phyloP scores from a whole-genome alignment of 2,113 vertebrate species.

The Phylloscopus whistleri region DNA sequence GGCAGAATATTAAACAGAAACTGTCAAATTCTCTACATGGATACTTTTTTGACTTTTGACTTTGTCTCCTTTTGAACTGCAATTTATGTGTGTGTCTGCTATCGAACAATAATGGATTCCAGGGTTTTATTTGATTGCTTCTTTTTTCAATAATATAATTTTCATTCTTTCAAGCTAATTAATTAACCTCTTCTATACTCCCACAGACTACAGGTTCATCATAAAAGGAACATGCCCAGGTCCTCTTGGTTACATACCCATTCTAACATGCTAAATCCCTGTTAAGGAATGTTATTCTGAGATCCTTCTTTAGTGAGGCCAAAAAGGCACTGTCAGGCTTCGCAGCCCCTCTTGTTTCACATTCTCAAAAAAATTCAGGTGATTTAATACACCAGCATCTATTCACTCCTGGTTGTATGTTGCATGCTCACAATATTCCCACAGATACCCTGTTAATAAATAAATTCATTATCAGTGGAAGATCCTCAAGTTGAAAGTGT shows the following conservation, averaged over 20 bases:
- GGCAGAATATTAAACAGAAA: background rate
- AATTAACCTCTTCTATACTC: background rate
- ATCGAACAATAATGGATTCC: background rate
- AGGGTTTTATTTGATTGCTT: background rate
- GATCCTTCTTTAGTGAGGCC: background rate
- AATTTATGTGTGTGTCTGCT: background rate
- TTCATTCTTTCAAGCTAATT: background rate
- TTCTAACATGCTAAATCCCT: background rate
- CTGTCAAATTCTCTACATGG: background rate
- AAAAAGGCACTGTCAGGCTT: background rate
- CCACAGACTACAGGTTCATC: background rate
- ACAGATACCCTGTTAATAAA: background rate
- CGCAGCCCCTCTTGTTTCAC: background rate
- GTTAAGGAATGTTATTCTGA: background rate
- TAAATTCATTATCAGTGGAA: background rate
- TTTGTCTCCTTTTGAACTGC: background rate
- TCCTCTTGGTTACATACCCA: background rate
- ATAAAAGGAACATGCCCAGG: background rate
- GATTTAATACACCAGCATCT: background rate
- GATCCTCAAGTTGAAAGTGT: background rate
- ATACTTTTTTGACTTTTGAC: background rate
- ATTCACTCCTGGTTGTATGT: background rate
- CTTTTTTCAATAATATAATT: background rate
- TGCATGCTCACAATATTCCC: background rate
- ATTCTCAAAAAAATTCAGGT: background rate